Percentiles rank a stretch among this genome's conserved stretches.
Conservation (phyloP, 2,888 invertebrate genomes). For the Epinotia nisella region DNA sequence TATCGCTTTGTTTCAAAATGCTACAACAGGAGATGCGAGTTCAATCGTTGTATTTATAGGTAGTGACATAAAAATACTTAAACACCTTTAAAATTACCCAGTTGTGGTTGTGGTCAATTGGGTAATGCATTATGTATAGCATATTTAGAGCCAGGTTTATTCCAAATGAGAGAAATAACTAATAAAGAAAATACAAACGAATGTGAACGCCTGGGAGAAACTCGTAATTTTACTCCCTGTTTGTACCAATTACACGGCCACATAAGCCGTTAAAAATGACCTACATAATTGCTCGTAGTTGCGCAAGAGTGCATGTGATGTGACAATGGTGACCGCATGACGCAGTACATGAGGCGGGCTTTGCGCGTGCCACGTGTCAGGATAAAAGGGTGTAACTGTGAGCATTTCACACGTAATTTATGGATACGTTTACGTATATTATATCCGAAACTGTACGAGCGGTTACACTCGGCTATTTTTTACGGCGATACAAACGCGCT, state of each 20-base stretch:
- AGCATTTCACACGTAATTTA: not conserved
- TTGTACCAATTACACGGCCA: slow-evolving; percentile 5
- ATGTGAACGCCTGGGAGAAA: not conserved
- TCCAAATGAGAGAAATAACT: not conserved
- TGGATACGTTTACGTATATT: too few species aligned
- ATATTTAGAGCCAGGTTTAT: not conserved
- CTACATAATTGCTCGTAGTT: slow-evolving; percentile 32
- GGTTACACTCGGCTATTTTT: too few species aligned
- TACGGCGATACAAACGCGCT: too few species aligned
- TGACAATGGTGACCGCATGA: slow-evolving; percentile 40
- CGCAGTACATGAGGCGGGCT: slow-evolving; percentile 22
- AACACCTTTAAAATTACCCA: not conserved
- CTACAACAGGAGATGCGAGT: not conserved
- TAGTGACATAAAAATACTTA: not conserved
- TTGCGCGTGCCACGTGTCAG: not conserved
- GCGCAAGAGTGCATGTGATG: slow-evolving; percentile 35
- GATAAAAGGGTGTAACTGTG: not conserved
- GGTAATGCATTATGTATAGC: not conserved
- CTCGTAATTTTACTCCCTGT: slow-evolving; percentile 1
- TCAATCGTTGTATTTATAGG: not conserved
- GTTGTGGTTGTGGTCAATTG: not conserved
- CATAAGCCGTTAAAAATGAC: slow-evolving; percentile 31
- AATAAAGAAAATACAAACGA: not conserved
- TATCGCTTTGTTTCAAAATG: not conserved
- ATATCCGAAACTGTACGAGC: too few species aligned